These are phyloP conservation scores for Caenorhabditis sulstoni DNA, from an alignment of 2,888 invertebrate species.

Conservation along the genomic window DNA sequence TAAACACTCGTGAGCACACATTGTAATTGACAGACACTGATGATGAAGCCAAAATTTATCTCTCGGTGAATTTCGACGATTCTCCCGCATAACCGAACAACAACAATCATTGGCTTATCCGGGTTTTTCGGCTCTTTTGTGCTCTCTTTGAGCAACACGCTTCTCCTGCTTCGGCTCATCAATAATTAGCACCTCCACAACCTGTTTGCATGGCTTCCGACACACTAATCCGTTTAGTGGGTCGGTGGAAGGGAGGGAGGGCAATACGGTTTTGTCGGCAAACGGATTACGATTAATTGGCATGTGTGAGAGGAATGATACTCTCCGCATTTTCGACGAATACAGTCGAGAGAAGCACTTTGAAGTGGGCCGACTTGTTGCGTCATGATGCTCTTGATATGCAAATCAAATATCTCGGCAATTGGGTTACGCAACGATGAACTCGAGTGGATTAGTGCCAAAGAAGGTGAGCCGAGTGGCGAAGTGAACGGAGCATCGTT, in stretches of 20 bases:
- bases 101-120: not conserved
- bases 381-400: no score
- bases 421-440: no score
- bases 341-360: no score
- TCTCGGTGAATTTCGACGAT: no score
- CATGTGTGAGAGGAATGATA: no score
- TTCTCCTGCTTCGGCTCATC: conserved; percentile 33
- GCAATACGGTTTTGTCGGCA: conserved; percentile 34
- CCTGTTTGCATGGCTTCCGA: conserved; percentile 54
- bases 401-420: no score
- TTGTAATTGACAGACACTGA: conserved; percentile 10
- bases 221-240: conserved; percentile 45
- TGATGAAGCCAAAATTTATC: no score
- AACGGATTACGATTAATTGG: not conserved
- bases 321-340: no score
- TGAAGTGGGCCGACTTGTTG: no score
- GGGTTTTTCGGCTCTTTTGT: not conserved
- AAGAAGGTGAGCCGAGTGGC: no score
- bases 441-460: no score
- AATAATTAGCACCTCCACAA: conserved; percentile 26
- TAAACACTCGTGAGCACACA: conserved; percentile 15
- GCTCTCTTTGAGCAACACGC: not conserved
- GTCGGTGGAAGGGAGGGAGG: not conserved
- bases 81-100: not conserved
- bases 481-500: no score